phyloP scores from a whole-genome alignment of 2,888 invertebrate genomes.

The Drosophila antonietae region DNA sequence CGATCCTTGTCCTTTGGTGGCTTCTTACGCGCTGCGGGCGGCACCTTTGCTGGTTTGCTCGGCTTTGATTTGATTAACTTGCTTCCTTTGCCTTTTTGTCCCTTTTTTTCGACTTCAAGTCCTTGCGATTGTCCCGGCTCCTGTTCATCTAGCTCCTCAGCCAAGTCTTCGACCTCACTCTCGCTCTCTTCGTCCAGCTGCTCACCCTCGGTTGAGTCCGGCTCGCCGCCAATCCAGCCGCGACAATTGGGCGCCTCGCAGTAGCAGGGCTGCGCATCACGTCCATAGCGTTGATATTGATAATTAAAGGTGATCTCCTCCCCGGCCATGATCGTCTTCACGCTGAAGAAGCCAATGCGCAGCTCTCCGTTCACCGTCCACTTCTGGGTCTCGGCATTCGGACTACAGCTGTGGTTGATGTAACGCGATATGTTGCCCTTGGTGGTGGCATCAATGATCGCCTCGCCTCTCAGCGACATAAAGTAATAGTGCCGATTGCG shows the following conservation, averaged over 20 bases:
- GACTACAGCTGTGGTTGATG: conserved; percentile 99
- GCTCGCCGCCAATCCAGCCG: conserved; percentile 97
- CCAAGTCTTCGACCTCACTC: conserved; percentile 60
- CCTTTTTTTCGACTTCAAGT: neutral
- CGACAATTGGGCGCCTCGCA: conserved; percentile 96
- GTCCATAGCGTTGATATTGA: conserved; percentile 98
- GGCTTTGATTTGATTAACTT: conserved; percentile 20
- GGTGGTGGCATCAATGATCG: conserved; percentile 97
- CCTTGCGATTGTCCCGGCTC: conserved; percentile 17
- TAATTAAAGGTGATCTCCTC: conserved; percentile 99
- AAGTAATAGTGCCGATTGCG: conserved; percentile 98
- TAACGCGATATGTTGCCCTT: conserved; percentile 98
- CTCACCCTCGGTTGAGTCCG: conserved; percentile 88
- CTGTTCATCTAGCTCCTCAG: conserved; percentile 41
- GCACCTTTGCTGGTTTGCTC: conserved; percentile 7
- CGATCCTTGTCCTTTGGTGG: conserved; percentile 73
- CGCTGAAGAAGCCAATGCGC: conserved; percentile 98
- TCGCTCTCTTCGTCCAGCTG: conserved; percentile 79
- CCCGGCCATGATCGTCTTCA: conserved; percentile 91
- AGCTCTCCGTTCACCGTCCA: conserved; percentile 97
- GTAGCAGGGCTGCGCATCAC: conserved; percentile 97
- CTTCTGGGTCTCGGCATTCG: conserved; percentile 99
- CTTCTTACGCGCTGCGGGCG: conserved; percentile 26
- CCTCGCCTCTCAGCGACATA: conserved; percentile 97
- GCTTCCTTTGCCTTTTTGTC: conserved; percentile 5